A percentile compares a stretch with the other conserved stretches of the same genome.
These are phyloP conservation scores for Drosophila colorata DNA, from an alignment of 2,888 invertebrate species.

Conservation along the genomic window DNA sequence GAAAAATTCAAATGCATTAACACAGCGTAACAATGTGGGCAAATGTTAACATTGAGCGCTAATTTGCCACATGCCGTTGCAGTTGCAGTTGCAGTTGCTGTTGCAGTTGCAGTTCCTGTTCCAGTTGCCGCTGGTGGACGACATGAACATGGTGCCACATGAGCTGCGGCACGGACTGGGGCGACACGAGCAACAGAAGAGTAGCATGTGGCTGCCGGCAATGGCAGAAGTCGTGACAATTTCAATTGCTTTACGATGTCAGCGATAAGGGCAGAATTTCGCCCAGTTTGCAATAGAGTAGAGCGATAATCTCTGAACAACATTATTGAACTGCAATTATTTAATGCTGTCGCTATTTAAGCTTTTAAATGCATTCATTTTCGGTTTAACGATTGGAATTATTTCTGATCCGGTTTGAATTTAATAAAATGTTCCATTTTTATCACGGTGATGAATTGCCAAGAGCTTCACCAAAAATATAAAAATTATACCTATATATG, in stretches of 20 bases:
- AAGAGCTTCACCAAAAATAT: too few relatives aligned
- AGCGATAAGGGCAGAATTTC: background rate
- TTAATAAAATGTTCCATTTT: too few relatives aligned
- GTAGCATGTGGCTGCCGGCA: slow-evolving; percentile 18
- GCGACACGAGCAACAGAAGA: background rate
- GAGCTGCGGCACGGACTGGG: background rate
- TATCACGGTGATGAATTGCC: too few relatives aligned
- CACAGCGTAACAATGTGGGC: slow-evolving; percentile 75
- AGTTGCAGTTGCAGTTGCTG: slow-evolving; percentile 31
- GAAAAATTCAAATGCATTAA: slow-evolving; percentile 72
- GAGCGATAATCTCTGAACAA: background rate
- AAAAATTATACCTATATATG: too few relatives aligned
- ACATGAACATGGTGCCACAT: background rate
- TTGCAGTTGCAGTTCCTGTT: slow-evolving; percentile 18
- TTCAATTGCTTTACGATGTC: slow-evolving; percentile 8
- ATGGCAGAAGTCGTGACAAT: slow-evolving; percentile 32
- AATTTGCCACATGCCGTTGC: slow-evolving; percentile 62
- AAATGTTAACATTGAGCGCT: slow-evolving; percentile 75
- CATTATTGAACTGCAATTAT: too few relatives aligned
- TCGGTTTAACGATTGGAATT: too few relatives aligned
- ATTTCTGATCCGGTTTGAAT: too few relatives aligned
- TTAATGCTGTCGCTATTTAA: too few relatives aligned
- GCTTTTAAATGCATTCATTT: too few relatives aligned
- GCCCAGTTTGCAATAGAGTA: background rate
- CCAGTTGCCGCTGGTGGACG: slow-evolving; percentile 10